Base-by-base conservation (phyloP, 2,888 invertebrate genomes). In the Falcaria lacertinaria region DNA sequence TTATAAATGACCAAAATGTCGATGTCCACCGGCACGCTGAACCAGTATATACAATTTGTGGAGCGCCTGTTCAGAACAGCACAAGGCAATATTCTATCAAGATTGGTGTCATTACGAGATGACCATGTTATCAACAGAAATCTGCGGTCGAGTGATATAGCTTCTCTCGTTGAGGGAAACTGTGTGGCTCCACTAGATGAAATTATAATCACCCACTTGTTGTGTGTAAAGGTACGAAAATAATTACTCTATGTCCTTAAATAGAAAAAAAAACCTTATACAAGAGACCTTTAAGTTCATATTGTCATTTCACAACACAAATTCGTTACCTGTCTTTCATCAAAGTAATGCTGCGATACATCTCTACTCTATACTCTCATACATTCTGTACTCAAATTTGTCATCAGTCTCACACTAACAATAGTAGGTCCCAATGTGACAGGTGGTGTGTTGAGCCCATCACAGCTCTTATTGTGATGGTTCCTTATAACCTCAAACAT, bases 131-230 rank as follows among this genome's bases (percentile, higher is more conserved):
- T 89, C 39, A 95, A 93, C 65, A 89, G 90, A 43, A 93, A 93
- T 60, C 83, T 96, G 13, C 92, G 94, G 47, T 85, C 94, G 8
- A 93, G 93, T 48, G 91, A 91, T 60, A 94, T 95, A 0, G 95
- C 95, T 52, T 81, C 89, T 19, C 82, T 92, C 16, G 94, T 96
- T 1, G 92, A 93, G 59, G 91, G 93, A 40, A 91, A 93, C 60
- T 87, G 96, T 47, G 90, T 93, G 38, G 82, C 92, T 6, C 95
- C 96, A 0, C 84, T 95, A 43, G 94, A 95, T 73, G 96, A 96
- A 69, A 87, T 96, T 34, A 90, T 95, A 2, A 89, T 92, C 37
- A 89, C 91, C 4, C 97, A 97, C 75, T 77, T 97, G n/a, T 92
- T 91, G 61, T 92, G 94, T 55, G 78, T 93, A 0, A 91, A 89